Evolutionary conservation across 2,888 invertebrate species (phyloP), one percentile per base, ranked within the genome.

Genomic region (Drosophila mulleri): DNA sequence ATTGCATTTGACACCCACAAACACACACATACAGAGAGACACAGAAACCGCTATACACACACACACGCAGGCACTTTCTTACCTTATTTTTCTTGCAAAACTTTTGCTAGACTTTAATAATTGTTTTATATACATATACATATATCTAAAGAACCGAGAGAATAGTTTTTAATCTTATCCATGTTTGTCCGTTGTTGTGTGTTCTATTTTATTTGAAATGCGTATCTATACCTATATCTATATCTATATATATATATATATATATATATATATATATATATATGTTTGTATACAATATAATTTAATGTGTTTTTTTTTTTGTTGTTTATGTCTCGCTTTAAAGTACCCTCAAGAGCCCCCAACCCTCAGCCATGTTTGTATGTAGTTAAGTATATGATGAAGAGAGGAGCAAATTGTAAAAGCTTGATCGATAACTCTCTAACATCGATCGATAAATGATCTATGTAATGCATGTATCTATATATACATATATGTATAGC

Each of bases 331-430:
- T 70, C 29, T 29, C 59, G 59, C 29, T 29, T 59, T 39, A 39
- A 39, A 9, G 11, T 20, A 20, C 29, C 50, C 54, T 14, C 42
- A 32, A n/a, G 12, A 42, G 26, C 14, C 29, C 9, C 45, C 41
- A 9, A 45, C 42, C 32, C 39, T 26, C 60, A 53, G 71, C 71
- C 68, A 68, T 68, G 70, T 67, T 69, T 69, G 71, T 60, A 60
- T 61, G 53, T 74, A 77, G 72, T 72, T 65, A 65, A 47, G 42
- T 60, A 57, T 70, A 39, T 16, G 18, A 57, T 16, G 18, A 57
- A 39, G 48, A 39, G 47, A 14, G 39, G 20, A 53, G 53, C 53
- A 39, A 53, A 37, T 37, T 67, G 26, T 66, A 37, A 52, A 52
- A 48, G 41, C 50, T 29, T 2, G 66, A 65, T 65, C 44, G 44